Conservation (phyloP, 2,113 vertebrate species). For the Bambusicola thoracicus region DNA sequence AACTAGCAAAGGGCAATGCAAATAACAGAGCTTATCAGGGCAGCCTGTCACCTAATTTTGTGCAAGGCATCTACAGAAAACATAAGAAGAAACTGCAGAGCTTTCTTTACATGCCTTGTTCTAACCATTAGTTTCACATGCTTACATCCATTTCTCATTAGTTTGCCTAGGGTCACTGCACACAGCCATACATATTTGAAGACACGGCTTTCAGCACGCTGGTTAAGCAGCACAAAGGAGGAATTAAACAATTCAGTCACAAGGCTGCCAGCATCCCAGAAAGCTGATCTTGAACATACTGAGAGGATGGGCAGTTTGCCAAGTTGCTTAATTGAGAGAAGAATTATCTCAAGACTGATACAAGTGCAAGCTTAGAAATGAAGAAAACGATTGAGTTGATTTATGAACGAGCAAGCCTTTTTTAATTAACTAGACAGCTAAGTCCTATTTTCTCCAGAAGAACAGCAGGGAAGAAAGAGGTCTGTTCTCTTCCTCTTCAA, state of each 20-base stretch:
- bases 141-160: slow-evolving; percentile 37
- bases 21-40: background rate
- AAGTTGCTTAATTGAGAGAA: slow-evolving; percentile 65
- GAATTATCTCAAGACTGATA: slow-evolving; percentile 57
- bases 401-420: slow-evolving; percentile 42
- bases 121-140: slow-evolving; percentile 18
- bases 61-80: background rate
- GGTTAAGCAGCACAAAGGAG: slow-evolving; percentile 57
- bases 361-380: background rate
- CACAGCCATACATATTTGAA: background rate
- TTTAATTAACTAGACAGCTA: slow-evolving; percentile 49
- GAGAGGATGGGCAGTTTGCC: slow-evolving; percentile 44
- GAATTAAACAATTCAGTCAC: slow-evolving; percentile 69
- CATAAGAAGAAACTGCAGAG: background rate
- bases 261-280: slow-evolving; percentile 64
- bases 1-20: background rate
- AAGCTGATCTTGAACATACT: slow-evolving; percentile 50
- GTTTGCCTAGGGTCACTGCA: slow-evolving; percentile 47
- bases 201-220: slow-evolving; percentile 12
- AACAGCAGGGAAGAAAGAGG: slow-evolving; percentile 20
- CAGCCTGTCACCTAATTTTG: background rate
- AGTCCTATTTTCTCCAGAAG: background rate
- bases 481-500: slow-evolving; percentile 7
- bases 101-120: background rate
- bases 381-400: slow-evolving; percentile 35